phyloP scores from a whole-genome alignment of 2,113 vertebrate species.

The Reinhardtius hippoglossoides region DNA sequence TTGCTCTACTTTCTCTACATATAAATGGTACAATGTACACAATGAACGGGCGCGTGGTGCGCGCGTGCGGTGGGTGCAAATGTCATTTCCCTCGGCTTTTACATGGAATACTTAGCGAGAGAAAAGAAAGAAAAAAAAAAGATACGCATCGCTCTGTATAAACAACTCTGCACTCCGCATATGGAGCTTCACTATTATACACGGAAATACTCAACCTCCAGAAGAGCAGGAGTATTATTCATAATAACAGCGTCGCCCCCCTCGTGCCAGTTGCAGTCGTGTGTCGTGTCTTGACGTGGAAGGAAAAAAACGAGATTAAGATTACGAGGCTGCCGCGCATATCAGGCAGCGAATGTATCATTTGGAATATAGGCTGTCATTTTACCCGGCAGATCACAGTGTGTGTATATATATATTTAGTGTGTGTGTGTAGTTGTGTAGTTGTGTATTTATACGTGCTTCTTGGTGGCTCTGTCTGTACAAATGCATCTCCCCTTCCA shows the following conservation, averaged over 20 bases:
- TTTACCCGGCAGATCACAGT: conserved; percentile 4
- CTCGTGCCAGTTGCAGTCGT: neutral
- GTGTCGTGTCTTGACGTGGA: neutral
- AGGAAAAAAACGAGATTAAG: conserved; percentile 19
- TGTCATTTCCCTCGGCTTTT: no score
- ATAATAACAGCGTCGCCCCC: neutral
- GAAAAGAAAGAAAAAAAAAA: neutral
- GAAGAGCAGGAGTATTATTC: neutral
- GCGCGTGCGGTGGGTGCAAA: neutral
- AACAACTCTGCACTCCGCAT: neutral
- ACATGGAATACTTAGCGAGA: neutral
- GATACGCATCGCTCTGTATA: neutral
- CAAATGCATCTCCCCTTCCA: neutral
- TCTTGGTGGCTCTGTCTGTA: neutral
- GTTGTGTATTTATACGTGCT: neutral
- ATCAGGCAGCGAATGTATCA: conserved; percentile 42
- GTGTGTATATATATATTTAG: neutral
- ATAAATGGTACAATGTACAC: conserved; percentile 12
- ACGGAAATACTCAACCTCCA: no score
- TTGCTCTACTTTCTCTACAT: conserved; percentile 39
- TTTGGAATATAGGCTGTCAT: conserved; percentile 41
- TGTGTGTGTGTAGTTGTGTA: neutral
- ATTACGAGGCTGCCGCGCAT: conserved; percentile 28
- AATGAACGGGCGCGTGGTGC: neutral
- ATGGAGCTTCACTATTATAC: no score